Evolutionary conservation across 2,113 vertebrate species (phyloP), one percentile per base, ranked within the genome.

Genomic region (Psilopogon haemacephalus): DNA sequence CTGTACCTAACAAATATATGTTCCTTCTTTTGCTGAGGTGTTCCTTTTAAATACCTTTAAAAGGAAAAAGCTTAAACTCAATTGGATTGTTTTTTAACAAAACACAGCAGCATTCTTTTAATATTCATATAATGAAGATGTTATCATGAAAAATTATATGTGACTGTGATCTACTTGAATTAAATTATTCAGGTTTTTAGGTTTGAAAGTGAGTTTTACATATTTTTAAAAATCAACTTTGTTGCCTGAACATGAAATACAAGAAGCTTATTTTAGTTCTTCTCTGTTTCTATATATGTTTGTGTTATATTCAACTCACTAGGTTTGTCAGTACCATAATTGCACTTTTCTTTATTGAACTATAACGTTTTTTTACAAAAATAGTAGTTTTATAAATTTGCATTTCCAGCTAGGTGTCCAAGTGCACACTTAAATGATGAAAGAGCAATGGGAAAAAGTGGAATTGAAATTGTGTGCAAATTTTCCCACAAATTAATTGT

Each of bases 161-260:
- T 81, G 35, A 32, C n/a, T 55, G 27, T 69, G 63, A 33, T 89
- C 38, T 42, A 28, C 54, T 79, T 92, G 14, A 68, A 83, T 72
- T 80, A 72, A 68, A 40, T 73, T 33, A 40, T 64, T 68, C 15
- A 12, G 2, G 2, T n/a, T 44, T 58, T 69, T 68, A 23, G 24
- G 30, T 73, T 85, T 76, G 32, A 40, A 88, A 55, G 48, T 62
- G 68, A 58, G 52, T 77, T 90, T 88, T 83, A n/a, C 50, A 73
- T 91, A 73, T 89, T 26, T 0, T 50, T 26, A 80, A 89, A 89
- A 71, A 55, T 18, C 35, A 68, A 28, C 46, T 56, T 88, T 44
- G 42, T 44, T 44, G 42, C 16, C 42, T 44, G 42, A 44, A 44
- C 6, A 17, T 44, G 42, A 44, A 44, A 44, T 44, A 44, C 42